Evolutionary conservation across 2,113 vertebrate species (phyloP), one percentile per base, ranked within the genome.

Genomic region (Lagopus leucura): DNA sequence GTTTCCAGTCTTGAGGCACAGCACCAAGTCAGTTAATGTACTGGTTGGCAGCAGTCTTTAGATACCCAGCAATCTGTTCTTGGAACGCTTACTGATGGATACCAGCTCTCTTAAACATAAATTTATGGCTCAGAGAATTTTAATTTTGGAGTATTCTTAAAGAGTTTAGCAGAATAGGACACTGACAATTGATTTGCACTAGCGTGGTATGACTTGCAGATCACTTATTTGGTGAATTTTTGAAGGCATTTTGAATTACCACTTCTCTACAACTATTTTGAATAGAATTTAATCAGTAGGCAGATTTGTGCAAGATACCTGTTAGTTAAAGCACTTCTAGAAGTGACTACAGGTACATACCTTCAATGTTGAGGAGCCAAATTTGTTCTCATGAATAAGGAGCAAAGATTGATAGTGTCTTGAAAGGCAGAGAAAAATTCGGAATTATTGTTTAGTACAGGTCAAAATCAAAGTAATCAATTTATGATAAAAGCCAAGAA

Each of bases 21-120:
- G 86, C 86, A 93, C 86, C 88, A 93, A 84, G 70, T 27, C 86
- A 76, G 63, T 93, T 93, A 93, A 95, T 94, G 69, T 38, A 92
- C 20, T 91, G 86, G 70, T 5, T 96, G 92, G 92, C 95, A 93
- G 50, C 74, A 60, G 66, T 20, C 90, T 90, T 85, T 15, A 87
- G 77, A 88, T 57, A 86, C 66, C 76, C 74, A 2, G 86, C 81
- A 92, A 84, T 92, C 93, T 94, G 82, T 57, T 96, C 90, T 94
- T 95, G 93, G 88, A 96, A 93, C 83, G 2, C 30, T 78, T 83
- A 82, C 42, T 78, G 75, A 72, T 89, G 61, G 42, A 20, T 65
- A 61, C 72, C 55, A 83, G 83, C 66, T 66, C 65, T 84, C 92
- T 82, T 28, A 82, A 88, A 90, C 70, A 69, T 34, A 84, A 89